phyloP scores from a whole-genome alignment of 2,888 invertebrate species.

The Eristalis pertinax region DNA sequence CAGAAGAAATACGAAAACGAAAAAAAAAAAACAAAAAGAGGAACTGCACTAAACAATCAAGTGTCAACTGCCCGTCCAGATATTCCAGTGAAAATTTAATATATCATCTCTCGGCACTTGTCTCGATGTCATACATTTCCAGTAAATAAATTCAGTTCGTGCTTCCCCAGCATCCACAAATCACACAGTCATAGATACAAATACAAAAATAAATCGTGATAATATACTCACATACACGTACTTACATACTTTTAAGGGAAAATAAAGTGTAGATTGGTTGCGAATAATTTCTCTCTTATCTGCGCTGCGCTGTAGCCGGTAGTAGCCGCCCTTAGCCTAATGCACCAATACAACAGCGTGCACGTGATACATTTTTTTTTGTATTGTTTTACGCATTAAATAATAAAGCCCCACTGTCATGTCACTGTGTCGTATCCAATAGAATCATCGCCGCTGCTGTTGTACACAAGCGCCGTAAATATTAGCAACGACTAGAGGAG shows the following conservation, averaged over 20 bases:
- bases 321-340: background rate
- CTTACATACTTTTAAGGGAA: background rate
- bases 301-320: background rate
- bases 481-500: slow-evolving; percentile 45
- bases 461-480: slow-evolving; percentile 35
- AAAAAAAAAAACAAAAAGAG: background rate
- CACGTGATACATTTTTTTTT: background rate
- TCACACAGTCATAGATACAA: slow-evolving; percentile 6
- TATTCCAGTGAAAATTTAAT: background rate
- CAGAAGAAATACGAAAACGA: background rate
- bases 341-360: slow-evolving; percentile 7
- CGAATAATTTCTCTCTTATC: slow-evolving; percentile 9
- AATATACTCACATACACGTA: background rate
- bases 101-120: background rate
- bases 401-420: slow-evolving; percentile 44
- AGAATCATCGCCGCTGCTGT: slow-evolving; percentile 34
- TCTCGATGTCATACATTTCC: background rate
- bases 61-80: background rate
- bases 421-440: slow-evolving; percentile 40
- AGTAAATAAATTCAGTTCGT: slow-evolving; percentile 6
- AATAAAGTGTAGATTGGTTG: background rate
- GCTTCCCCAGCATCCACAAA: background rate
- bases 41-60: background rate
- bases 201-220: background rate
- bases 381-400: slow-evolving; percentile 3